Base-by-base conservation (phyloP, 2,888 invertebrate genomes). In the Sycophila texana region DNA sequence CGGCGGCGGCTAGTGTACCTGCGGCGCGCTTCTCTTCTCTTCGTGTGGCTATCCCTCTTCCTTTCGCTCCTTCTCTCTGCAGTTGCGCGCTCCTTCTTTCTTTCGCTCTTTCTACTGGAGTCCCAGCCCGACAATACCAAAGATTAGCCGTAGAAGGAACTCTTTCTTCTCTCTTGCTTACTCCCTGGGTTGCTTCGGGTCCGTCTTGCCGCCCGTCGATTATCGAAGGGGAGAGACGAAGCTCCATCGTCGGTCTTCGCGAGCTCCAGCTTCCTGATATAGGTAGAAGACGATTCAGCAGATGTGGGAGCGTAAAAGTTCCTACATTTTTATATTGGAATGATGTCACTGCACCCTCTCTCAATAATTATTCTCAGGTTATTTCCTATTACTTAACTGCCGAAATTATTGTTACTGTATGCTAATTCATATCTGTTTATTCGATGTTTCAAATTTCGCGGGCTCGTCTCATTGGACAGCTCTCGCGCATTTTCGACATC, bases 61-160 rank as follows among this genome's bases (percentile, higher is more conserved):
- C 76, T 65, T 65, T 68, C 77, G 30, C 57, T 63, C 67, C 5
- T 39, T 26, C 18, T 39, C 49, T 26, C 53, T 58, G 57, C 57
- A 47, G 20, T 67, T 30, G 63, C 47, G 49, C 47, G 49, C 60
- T 57, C 71, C 16, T 57, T 60, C 18, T 10, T 13, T 60, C 68
- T 63, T 30, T 65, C 65, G 30, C 51, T 58, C 39, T 55, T 47
- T 12, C 55, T 70, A 39, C 71, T 13, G 30, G 63, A 30, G 63
- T 39, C 63, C 13, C 10, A 14, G 10, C 26, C 55, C 71, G 74
- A 70, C 74, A 74, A 70, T 65, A 14, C 39, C 58, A 53, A 63
- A 78, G 78, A 78, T 75, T 73, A 73, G 76, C 67, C 53, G 63
- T 77, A 47, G 66, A 66, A 76, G 55, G 57, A 71, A 39, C 39